A percentile compares a stretch with the other conserved stretches of the same genome.
These are phyloP conservation scores for Colossoma macropomum DNA, from an alignment of 2,113 vertebrate species.

Conservation along the genomic window DNA sequence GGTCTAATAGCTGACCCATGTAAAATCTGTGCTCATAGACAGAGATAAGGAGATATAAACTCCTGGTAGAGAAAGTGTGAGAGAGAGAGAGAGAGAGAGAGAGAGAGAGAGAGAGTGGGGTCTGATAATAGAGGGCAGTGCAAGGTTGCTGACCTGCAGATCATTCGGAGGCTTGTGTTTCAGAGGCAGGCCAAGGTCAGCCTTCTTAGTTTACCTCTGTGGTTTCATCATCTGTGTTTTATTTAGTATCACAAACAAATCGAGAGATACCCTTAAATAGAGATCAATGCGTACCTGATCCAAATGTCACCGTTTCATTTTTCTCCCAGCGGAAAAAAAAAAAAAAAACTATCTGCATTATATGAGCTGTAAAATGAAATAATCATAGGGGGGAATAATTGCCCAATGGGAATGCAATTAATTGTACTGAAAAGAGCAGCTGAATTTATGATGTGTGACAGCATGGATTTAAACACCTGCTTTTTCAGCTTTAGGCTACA, in stretches of 20 bases:
- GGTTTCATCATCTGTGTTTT: conserved; percentile 67
- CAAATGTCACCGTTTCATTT: conserved; percentile 50
- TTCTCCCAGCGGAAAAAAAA: conserved; percentile 2
- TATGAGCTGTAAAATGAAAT: conserved; percentile 51
- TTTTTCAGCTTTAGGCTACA: conserved; percentile 30
- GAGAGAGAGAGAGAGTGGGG: conserved; percentile 45
- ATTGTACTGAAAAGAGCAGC: conserved; percentile 33
- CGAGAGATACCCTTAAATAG: conserved; percentile 57
- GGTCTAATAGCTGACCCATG: conserved; percentile 56
- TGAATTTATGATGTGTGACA: conserved; percentile 37
- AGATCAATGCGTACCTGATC: conserved; percentile 41
- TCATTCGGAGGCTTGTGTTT: conserved; percentile 64
- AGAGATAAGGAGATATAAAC: conserved; percentile 52
- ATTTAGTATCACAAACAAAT: conserved; percentile 65
- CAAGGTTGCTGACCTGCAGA: conserved; percentile 67
- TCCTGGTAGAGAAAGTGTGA: conserved; percentile 9
- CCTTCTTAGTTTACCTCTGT: conserved; percentile 62
- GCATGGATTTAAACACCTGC: conserved; percentile 30
- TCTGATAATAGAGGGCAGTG: conserved; percentile 60
- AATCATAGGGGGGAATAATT: conserved; percentile 44
- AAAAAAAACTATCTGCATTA: conserved; percentile 16
- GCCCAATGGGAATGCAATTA: conserved; percentile 40
- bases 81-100: conserved; percentile 39
- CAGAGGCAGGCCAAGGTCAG: conserved; percentile 64
- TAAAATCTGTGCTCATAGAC: conserved; percentile 55